These are phyloP conservation scores for Gryon sp. DNA, from an alignment of 1,140 invertebrate genomes.

Conservation along the genomic window DNA sequence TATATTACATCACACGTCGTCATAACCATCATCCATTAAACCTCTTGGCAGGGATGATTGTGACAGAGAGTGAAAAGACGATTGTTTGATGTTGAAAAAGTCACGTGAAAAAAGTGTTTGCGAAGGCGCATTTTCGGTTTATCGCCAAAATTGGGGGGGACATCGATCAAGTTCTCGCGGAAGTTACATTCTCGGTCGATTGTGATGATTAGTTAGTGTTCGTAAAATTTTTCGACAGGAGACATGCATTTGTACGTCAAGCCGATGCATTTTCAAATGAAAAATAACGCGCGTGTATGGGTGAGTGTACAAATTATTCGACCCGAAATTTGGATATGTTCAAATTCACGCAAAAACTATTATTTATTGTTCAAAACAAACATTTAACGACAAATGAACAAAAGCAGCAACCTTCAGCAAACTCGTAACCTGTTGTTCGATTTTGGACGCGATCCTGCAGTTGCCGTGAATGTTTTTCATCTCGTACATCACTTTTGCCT, in stretches of 20 bases:
- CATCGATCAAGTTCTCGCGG: constrained; percentile 75
- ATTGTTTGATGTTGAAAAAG: not conserved
- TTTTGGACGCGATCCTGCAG: constrained; percentile 78
- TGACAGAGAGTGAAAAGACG: constrained; percentile 6
- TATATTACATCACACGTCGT: constrained; percentile 48
- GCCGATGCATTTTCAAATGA: constrained; percentile 53
- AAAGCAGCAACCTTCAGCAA: constrained; percentile 83
- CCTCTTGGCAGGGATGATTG: constrained; percentile 29
- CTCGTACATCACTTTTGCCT: constrained; percentile 83
- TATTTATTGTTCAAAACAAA: too few relatives aligned
- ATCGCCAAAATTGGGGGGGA: constrained; percentile 67
- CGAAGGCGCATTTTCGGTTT: not conserved
- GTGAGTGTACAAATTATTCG: too few relatives aligned
- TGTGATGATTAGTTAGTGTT: constrained; percentile 73
- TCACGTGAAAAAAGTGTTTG: constrained; percentile 8
- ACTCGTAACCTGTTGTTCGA: constrained; percentile 85
- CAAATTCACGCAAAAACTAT: too few relatives aligned
- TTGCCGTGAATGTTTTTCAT: constrained; percentile 82
- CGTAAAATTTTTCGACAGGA: constrained; percentile 74
- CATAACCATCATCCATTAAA: constrained; percentile 47
- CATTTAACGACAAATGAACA: too few relatives aligned
- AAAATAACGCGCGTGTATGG: constrained; percentile 12
- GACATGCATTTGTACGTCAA: constrained; percentile 65
- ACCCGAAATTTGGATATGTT: too few relatives aligned
- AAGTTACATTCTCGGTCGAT: constrained; percentile 74